Evolutionary conservation across 2,113 vertebrate genomes (phyloP), one percentile per base, ranked within the genome.

Genomic region (Tychaedon coryphoeus): DNA sequence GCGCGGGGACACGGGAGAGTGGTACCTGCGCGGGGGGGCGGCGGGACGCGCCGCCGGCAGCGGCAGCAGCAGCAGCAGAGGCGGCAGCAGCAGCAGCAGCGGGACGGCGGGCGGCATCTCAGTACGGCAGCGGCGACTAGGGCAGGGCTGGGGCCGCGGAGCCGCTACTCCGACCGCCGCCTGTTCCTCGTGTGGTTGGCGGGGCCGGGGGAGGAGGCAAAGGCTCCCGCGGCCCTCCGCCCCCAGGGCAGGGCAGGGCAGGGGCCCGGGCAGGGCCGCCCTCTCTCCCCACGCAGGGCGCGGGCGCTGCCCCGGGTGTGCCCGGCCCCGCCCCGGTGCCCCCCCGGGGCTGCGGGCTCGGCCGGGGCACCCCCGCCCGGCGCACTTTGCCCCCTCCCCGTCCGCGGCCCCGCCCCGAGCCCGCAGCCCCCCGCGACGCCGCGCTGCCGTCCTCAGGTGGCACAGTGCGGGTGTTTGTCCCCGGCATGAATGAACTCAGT

Each of bases 271-370:
- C 86, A 62, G 62, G 48, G 70, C 51, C 72, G 77, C 40, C 79
- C 48, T 51, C 36, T 65, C 54, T 20, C 42, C 33, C 40, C 19
- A 15, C 17, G 38, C 8, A 16, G 67, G 64, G 47, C 53, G 58
- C 60, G 65, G 97, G 70, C 97, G 97, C 62, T 97, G 95, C 89
- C 95, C 97, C 51, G 97, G 98, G 73, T 91, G 97, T 61, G 97
- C 93, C 92, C n/a, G 3, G 61, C 38, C 12, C 58, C 33, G 43
- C 31, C 54, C 36, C 61, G 45, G 43, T 58, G 42, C 40, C 15
- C 58, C 23, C 31, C 54, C 23, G 28, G 47, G 28, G 67, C 70
- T 2, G 75, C 76, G 11, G 11, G 11, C 31, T 13, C 34, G 19
- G 97, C 93, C 22, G 14, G 36, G 47, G 14, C 54, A 0, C 4